Evolutionary conservation across 1,140 invertebrate genomes (phyloP), one percentile per base, ranked within the genome.

Genomic region (Globodera rostochiensis): DNA sequence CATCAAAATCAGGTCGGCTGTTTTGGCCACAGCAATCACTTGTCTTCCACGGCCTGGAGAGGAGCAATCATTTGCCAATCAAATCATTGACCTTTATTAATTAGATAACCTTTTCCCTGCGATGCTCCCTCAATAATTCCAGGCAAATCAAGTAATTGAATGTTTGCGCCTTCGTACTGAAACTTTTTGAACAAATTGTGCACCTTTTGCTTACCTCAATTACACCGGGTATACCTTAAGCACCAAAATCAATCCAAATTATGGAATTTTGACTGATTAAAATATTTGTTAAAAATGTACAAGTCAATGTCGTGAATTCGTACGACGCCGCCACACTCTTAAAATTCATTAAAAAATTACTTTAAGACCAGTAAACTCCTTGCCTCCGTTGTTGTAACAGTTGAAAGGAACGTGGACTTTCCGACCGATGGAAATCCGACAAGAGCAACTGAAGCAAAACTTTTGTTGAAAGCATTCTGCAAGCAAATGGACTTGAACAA

Each of bases 51-150:
- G 85, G 90, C 92, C 95, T 91, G 96, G 95, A 94, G n/a, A 71
- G 9, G 25, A 19, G 25, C 21, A 9, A 45, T 15, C 3, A 71
- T 36, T 36, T 67, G 2, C 13, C 19, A 45, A 9, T 9, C 5
- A 21, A 67, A 64, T 8, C 91, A 89, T 36, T 36, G 36, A 36
- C 1, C 36, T 98, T 80, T 19, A 21, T 60, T 11, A 77, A 64
- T 2, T 15, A n/a, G 4, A 9, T 96, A 91, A 92, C 96, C 96
- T 91, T 98, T 98, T 69, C 95, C 95, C 90, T 99, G 97, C 90
- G 99, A 98, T 25, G 98, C 98, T 84, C 98, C 98, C 92, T 99
- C 98, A 90, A 99, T 99, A 91, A 99, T 99, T 92, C 98, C 98
- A 83, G 98, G 98, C 82, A 99, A 92, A 94, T 99, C 98, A 5